Conservation (phyloP, 2,113 vertebrate species). For the Zeus faber region DNA sequence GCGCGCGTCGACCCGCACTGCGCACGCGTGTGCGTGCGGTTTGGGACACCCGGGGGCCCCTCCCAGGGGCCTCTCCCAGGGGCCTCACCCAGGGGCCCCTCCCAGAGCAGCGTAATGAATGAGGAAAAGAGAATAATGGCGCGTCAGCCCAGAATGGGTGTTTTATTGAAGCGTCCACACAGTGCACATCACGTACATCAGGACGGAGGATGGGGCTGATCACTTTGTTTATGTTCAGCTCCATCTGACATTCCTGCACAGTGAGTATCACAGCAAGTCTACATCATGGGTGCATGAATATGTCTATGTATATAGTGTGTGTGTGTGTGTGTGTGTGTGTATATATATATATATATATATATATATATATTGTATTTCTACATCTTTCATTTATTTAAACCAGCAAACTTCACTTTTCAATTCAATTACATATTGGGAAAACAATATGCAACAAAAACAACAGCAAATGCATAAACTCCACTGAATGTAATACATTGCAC, state of each 20-base stretch:
- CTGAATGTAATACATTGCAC: constrained; percentile 1
- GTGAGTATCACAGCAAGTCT: constrained; percentile 8
- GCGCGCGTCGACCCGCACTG: constrained; percentile 15
- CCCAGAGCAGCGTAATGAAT: constrained; percentile 30
- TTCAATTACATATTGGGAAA: background rate
- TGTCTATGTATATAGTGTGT: background rate
- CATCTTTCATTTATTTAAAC: no score
- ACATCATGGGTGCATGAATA: background rate
- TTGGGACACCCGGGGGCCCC: constrained; percentile 35
- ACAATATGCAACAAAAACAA: background rate
- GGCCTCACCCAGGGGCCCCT: no score
- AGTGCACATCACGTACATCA: constrained; percentile 4
- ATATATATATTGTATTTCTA: background rate
- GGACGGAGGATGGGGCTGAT: no score
- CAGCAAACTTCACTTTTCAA: no score
- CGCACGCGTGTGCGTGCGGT: constrained; percentile 49
- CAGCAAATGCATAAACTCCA: background rate
- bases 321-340: no score
- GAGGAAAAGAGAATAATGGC: constrained; percentile 28
- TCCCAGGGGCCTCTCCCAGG: no score
- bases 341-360: constrained; percentile 1
- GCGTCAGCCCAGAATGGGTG: constrained; percentile 20
- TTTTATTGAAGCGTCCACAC: constrained; percentile 30
- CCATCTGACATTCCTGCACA: constrained; percentile 14
- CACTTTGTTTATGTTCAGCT: background rate